Evolutionary conservation across 2,888 invertebrate species (phyloP).

Genomic region (Strigamia crassipes): DNA sequence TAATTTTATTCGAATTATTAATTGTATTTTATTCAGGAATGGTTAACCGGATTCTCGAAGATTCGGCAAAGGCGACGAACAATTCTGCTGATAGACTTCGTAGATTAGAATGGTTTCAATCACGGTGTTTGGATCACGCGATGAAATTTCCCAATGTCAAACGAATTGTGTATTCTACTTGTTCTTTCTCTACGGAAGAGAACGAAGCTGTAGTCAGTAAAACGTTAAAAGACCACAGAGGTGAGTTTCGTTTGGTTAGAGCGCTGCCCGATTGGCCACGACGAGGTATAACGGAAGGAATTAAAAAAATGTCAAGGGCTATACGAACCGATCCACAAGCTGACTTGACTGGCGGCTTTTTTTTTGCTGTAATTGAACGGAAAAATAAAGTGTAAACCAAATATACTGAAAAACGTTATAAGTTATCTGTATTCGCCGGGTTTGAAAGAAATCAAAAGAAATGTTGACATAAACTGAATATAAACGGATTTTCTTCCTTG

Average conservation of each 20-base stretch:
- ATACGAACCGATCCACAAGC: conserved; percentile 75
- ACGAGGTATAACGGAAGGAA: conserved; percentile 59
- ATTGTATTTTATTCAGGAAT: conserved; percentile 63
- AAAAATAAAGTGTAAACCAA: not conserved
- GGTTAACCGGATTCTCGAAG: conserved; percentile 61
- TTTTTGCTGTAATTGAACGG: conserved; percentile 80
- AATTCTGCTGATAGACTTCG: conserved; percentile 52
- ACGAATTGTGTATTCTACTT: conserved; percentile 93
- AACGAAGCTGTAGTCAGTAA: conserved; percentile 88
- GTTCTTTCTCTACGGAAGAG: conserved; percentile 85
- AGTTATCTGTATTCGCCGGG: no score
- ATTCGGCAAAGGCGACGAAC: not conserved
- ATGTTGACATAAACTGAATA: not conserved
- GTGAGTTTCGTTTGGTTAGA: conserved; percentile 52
- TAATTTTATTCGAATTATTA: not conserved
- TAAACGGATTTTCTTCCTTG: not conserved
- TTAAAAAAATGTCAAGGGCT: conserved; percentile 68
- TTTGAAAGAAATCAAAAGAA: not conserved
- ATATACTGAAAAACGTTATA: not conserved
- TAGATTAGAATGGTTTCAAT: conserved; percentile 68
- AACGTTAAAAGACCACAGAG: conserved; percentile 64
- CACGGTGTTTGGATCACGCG: conserved; percentile 82
- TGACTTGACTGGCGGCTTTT: conserved; percentile 91
- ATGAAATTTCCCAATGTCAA: conserved; percentile 83
- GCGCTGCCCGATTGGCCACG: conserved; percentile 53